phyloP scores from a whole-genome alignment of 2,888 invertebrate genomes.

The Rapana venosa region DNA sequence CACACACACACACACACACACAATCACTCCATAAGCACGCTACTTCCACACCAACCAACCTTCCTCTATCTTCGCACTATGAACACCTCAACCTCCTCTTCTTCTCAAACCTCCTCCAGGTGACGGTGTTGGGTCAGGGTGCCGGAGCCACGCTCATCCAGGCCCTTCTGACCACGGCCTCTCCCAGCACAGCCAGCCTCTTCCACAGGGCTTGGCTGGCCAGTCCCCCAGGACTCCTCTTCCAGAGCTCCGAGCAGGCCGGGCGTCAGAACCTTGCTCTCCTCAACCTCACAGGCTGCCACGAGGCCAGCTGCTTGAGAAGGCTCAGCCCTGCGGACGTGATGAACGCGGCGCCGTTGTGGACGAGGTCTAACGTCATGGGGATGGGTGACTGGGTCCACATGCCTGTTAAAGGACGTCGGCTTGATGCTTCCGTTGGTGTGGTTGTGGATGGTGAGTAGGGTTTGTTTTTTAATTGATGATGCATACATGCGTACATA shows the following conservation, averaged over 20 bases:
- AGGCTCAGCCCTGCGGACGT: conserved; percentile 39
- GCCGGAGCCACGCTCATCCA: conserved; percentile 91
- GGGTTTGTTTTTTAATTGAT: not conserved
- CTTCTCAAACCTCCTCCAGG: conserved; percentile 78
- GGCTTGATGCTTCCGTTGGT: not conserved
- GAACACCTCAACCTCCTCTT: too few relatives aligned
- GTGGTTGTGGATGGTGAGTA: conserved; percentile 18
- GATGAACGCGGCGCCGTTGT: conserved; percentile 38
- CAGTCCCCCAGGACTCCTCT: conserved; percentile 68
- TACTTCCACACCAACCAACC: too few relatives aligned
- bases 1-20: too few relatives aligned
- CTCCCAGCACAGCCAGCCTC: conserved; percentile 82
- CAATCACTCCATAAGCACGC: too few relatives aligned
- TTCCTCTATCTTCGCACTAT: too few relatives aligned
- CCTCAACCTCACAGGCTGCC: conserved; percentile 51
- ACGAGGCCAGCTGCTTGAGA: conserved; percentile 45
- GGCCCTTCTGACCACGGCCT: conserved; percentile 83
- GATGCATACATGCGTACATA: not conserved
- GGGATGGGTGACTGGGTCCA: not conserved
- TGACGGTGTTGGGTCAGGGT: conserved; percentile 90
- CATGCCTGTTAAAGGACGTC: not conserved
- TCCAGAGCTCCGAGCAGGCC: conserved; percentile 63
- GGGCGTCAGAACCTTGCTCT: conserved; percentile 63
- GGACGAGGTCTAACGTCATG: not conserved
- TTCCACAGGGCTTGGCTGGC: conserved; percentile 82